phyloP scores from a whole-genome alignment of 2,888 invertebrate species.

The Blera fallax region DNA sequence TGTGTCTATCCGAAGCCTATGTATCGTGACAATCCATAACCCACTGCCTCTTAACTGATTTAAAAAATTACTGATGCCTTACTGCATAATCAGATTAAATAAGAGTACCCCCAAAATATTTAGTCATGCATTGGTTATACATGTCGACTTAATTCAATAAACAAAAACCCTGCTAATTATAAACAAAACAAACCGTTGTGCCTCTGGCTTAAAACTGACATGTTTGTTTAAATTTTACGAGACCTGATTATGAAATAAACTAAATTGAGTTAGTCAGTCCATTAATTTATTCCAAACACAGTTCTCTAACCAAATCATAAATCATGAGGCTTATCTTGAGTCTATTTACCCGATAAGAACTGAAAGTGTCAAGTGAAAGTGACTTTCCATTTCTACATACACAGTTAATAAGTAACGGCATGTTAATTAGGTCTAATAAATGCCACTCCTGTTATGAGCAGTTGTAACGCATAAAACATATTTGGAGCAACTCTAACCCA shows the following conservation, averaged over 20 bases:
- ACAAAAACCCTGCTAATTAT: background rate
- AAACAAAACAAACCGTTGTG: background rate
- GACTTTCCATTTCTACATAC: constrained; percentile 39
- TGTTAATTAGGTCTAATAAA: constrained; percentile 33
- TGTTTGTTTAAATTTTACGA: background rate
- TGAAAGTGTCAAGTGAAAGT: constrained; percentile 45
- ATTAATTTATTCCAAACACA: background rate
- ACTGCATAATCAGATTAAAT: too few species aligned
- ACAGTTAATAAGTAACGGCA: background rate
- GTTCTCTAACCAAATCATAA: background rate
- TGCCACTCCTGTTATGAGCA: background rate
- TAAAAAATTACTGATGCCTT: too few species aligned
- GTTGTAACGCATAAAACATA: background rate
- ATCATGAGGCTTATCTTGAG: constrained; percentile 7
- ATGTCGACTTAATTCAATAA: background rate
- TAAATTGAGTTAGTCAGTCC: background rate
- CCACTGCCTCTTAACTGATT: too few species aligned
- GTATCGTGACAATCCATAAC: too few species aligned
- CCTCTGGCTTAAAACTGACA: background rate
- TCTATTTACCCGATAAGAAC: constrained; percentile 8
- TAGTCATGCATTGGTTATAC: background rate
- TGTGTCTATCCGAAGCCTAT: too few species aligned
- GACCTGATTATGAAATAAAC: background rate
- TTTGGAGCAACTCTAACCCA: background rate
- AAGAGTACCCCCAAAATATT: too few species aligned